Conservation (phyloP, 2,113 vertebrate species). For the Burhinus oedicnemus region DNA sequence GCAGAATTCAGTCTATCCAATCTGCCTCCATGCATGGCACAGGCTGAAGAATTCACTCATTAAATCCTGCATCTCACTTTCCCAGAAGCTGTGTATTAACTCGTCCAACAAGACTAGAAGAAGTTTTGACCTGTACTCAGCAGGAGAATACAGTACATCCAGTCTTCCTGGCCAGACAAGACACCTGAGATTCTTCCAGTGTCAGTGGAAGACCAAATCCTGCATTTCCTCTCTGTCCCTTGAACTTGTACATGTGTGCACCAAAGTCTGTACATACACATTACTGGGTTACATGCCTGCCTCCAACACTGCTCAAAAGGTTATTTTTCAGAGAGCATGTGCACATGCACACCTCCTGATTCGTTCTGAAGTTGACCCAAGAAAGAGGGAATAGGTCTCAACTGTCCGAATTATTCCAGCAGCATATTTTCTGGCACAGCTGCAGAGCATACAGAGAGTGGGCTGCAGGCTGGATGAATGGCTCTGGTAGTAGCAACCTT, state of each 20-base stretch:
- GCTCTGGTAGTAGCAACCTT: neutral
- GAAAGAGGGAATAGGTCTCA: neutral
- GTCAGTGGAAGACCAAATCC: neutral
- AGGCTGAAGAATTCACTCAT: neutral
- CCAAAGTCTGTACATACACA: neutral
- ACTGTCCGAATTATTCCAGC: neutral
- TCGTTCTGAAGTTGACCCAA: neutral
- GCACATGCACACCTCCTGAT: neutral
- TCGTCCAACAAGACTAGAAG: neutral
- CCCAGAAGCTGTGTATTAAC: neutral
- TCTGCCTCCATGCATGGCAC: neutral
- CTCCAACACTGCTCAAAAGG: neutral
- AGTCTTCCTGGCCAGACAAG: neutral
- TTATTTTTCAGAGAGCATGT: neutral
- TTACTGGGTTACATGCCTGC: neutral
- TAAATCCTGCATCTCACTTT: neutral
- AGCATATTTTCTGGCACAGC: neutral
- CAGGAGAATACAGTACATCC: neutral
- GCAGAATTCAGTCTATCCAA: neutral
- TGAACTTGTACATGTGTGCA: neutral
- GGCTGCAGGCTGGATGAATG: conserved; percentile 5
- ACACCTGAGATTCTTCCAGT: neutral
- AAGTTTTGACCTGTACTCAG: neutral
- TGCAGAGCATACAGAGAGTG: neutral
- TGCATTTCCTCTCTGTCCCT: neutral